Evolutionary conservation across 2,797 vertebrate genomes (phyloP).

Genomic region (Catamblyrhynchus diadema): DNA sequence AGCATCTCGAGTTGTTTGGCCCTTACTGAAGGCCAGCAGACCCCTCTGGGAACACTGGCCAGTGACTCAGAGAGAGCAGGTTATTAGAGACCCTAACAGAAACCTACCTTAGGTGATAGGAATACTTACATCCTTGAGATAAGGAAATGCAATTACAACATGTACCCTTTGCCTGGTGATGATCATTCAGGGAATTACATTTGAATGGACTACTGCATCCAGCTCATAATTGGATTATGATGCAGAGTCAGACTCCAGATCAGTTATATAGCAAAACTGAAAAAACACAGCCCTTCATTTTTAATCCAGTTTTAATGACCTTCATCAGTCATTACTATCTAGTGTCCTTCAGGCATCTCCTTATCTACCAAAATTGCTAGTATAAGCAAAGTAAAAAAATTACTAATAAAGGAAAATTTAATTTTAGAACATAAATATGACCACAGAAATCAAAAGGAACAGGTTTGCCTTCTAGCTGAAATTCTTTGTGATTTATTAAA

Average conservation of each 20-base stretch:
- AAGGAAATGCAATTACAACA: conserved; percentile 39
- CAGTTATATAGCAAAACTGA: neutral
- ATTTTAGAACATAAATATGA: neutral
- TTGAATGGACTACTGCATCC: neutral
- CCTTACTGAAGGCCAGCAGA: neutral
- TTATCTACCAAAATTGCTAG: neutral
- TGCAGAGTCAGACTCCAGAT: conserved; percentile 2
- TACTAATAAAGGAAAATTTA: neutral
- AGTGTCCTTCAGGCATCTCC: neutral
- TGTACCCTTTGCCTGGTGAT: neutral
- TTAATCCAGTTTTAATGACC: conserved; percentile 13
- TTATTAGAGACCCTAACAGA: neutral
- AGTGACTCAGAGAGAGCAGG: neutral
- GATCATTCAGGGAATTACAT: neutral
- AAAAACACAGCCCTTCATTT: neutral
- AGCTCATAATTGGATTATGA: conserved; percentile 31
- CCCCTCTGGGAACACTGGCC: neutral
- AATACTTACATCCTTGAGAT: conserved; percentile 6
- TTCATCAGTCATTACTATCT: conserved; percentile 22
- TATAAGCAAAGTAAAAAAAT: neutral
- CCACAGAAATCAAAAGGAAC: neutral
- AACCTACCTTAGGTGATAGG: neutral
- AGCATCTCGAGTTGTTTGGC: neutral
- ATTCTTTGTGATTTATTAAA: neutral
- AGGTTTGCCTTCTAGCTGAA: neutral